Percentiles rank a stretch among this genome's conserved stretches.
Conservation (phyloP, 2,113 vertebrate genomes). For the Lepisosteus oculatus region DNA sequence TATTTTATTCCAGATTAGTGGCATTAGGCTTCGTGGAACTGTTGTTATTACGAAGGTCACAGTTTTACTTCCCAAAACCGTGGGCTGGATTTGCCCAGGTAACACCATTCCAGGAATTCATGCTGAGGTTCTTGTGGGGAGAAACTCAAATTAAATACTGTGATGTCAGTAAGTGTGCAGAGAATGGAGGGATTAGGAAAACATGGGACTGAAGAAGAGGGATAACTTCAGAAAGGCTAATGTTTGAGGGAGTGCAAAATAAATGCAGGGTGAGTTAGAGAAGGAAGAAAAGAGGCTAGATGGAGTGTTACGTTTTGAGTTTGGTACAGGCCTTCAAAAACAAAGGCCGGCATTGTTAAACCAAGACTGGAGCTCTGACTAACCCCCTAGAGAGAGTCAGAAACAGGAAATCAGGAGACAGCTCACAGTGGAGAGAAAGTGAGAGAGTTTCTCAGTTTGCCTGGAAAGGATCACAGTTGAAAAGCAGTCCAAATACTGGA, state of each 20-base stretch:
- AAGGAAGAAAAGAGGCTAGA: background rate
- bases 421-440: background rate
- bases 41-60: too few relatives aligned
- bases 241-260: background rate
- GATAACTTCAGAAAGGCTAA: background rate
- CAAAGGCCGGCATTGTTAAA: constrained; percentile 3
- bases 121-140: too few relatives aligned
- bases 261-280: background rate
- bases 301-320: too few relatives aligned
- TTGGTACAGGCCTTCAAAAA: background rate
- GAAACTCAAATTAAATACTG: too few relatives aligned
- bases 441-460: background rate
- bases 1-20: background rate
- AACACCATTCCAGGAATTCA: too few relatives aligned
- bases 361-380: too few relatives aligned
- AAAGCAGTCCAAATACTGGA: background rate
- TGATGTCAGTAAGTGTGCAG: too few relatives aligned
- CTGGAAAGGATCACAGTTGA: background rate
- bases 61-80: too few relatives aligned
- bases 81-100: too few relatives aligned
- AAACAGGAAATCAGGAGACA: constrained; percentile 2
- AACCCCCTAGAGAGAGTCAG: background rate
- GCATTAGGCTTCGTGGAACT: background rate
- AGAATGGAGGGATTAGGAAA: too few relatives aligned
- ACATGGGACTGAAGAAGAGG: too few relatives aligned